A percentile compares a stretch with the other conserved stretches of the same genome.
Conservation (phyloP, 2,888 invertebrate species). For the Harmothoe impar region DNA sequence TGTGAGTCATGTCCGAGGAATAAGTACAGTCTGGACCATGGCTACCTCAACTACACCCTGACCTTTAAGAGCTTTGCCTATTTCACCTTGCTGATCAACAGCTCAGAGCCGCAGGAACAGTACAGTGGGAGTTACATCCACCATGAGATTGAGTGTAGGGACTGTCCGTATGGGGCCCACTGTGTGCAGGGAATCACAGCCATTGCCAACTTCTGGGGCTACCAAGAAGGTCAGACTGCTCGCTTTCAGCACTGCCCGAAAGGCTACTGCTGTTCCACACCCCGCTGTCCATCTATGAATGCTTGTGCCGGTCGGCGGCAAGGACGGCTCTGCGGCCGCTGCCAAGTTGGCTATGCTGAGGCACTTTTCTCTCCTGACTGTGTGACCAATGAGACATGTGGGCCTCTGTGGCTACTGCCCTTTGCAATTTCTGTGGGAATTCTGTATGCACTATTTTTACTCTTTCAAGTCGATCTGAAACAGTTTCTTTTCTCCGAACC, state of each 20-base stretch:
- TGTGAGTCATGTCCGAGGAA: slow-evolving; percentile 72
- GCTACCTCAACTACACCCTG: slow-evolving; percentile 72
- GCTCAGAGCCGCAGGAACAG: slow-evolving; percentile 67
- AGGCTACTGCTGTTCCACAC: slow-evolving; percentile 71
- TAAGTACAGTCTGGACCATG: slow-evolving; percentile 72
- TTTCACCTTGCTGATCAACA: slow-evolving; percentile 71
- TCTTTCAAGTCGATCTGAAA: slow-evolving; percentile 69
- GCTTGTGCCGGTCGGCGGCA: slow-evolving; percentile 66
- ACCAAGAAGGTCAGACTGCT: slow-evolving; percentile 54
- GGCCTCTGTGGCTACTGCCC: slow-evolving; percentile 67
- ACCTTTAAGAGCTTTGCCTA: slow-evolving; percentile 68
- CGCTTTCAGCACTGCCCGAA: slow-evolving; percentile 72
- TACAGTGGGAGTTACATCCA: slow-evolving; percentile 71
- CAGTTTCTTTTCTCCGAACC: slow-evolving; percentile 69
- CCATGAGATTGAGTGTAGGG: slow-evolving; percentile 70
- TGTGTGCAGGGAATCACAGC: slow-evolving; percentile 70
- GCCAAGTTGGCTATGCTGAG: slow-evolving; percentile 68
- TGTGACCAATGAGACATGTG: slow-evolving; percentile 68
- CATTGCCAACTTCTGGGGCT: slow-evolving; percentile 73
- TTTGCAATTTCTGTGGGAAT: slow-evolving; percentile 67
- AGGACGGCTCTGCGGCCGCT: slow-evolving; percentile 70
- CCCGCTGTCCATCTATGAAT: slow-evolving; percentile 65
- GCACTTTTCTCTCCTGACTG: slow-evolving; percentile 69
- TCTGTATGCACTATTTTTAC: slow-evolving; percentile 69
- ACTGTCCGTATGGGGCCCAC: slow-evolving; percentile 72